Evolutionary conservation across 1,140 invertebrate genomes (phyloP).

Genomic region (Eubasilissa regina): DNA sequence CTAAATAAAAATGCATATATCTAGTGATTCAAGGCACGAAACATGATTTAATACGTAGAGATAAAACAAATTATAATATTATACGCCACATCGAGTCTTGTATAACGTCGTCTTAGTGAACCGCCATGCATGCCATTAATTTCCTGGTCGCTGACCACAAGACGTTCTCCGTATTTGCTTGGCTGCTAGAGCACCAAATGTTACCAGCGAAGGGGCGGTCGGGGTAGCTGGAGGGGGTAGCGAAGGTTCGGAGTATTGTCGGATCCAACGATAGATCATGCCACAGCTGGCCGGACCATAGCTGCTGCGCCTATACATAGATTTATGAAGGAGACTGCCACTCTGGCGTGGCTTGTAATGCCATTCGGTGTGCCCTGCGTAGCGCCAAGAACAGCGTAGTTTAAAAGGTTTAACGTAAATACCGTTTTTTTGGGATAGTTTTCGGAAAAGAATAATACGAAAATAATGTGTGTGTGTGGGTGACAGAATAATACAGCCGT

Average conservation of each 20-base stretch:
- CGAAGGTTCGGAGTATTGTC: conserved; percentile 34
- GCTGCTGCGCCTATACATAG: conserved; percentile 50
- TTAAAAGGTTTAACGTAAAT: conserved; percentile 3
- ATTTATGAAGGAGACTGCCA: conserved; percentile 53
- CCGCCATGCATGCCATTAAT: conserved; percentile 49
- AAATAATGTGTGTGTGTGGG: conserved; percentile 18
- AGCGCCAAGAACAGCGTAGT: neutral
- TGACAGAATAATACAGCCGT: conserved; percentile 28
- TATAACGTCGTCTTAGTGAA: conserved; percentile 33
- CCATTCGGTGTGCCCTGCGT: conserved; percentile 18
- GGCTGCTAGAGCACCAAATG: conserved; percentile 43
- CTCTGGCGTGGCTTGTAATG: conserved; percentile 8
- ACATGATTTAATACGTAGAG: too few relatives aligned
- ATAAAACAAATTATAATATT: neutral
- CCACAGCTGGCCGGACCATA: conserved; percentile 50
- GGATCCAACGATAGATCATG: conserved; percentile 55
- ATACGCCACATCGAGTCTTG: neutral
- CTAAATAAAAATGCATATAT: too few relatives aligned
- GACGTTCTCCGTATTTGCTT: conserved; percentile 45
- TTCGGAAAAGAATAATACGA: conserved; percentile 21
- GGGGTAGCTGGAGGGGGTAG: neutral
- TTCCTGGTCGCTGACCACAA: conserved; percentile 53
- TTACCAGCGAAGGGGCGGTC: neutral
- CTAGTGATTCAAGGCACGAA: too few relatives aligned
- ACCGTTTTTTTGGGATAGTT: conserved; percentile 12